Evolutionary conservation across 2,797 vertebrate species (phyloP).

Genomic region (Nannoperca obscura): DNA sequence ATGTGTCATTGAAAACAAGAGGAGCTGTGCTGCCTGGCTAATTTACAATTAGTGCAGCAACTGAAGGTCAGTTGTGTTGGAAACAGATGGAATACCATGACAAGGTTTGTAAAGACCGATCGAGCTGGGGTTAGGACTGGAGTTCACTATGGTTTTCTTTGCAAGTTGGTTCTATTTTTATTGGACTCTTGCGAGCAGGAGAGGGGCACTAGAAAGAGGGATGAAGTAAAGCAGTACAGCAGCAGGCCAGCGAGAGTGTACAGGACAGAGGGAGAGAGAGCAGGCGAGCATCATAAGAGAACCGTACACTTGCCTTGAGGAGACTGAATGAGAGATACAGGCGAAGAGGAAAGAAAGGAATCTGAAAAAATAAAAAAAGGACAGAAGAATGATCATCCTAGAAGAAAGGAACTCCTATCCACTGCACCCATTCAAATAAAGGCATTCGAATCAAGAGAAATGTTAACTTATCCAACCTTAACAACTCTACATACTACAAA

Average conservation of each 20-base stretch:
- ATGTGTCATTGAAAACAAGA: conserved; percentile 50
- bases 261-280: conserved; percentile 73
- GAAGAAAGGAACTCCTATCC: conserved; percentile 59
- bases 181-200: conserved; percentile 70
- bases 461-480: conserved; percentile 62
- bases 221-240: conserved; percentile 79
- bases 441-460: conserved; percentile 46
- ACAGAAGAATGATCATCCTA: conserved; percentile 85
- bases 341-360: conserved; percentile 95
- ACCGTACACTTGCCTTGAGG: conserved; percentile 95
- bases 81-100: conserved; percentile 54
- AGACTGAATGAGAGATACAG: conserved; percentile 97
- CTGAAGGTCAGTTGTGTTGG: conserved; percentile 37
- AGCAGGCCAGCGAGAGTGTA: conserved; percentile 78
- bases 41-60: conserved; percentile 54
- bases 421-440: conserved; percentile 50
- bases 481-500: conserved; percentile 56
- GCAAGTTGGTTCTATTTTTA: conserved; percentile 41
- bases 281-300: conserved; percentile 85
- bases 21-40: conserved; percentile 49
- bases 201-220: conserved; percentile 83
- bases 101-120: conserved; percentile 21
- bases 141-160: conserved; percentile 17
- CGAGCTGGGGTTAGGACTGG: background rate
- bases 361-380: conserved; percentile 91